These are phyloP conservation scores for Glaucopsyche alexis DNA, from an alignment of 2,888 invertebrate genomes.

Conservation along the genomic window DNA sequence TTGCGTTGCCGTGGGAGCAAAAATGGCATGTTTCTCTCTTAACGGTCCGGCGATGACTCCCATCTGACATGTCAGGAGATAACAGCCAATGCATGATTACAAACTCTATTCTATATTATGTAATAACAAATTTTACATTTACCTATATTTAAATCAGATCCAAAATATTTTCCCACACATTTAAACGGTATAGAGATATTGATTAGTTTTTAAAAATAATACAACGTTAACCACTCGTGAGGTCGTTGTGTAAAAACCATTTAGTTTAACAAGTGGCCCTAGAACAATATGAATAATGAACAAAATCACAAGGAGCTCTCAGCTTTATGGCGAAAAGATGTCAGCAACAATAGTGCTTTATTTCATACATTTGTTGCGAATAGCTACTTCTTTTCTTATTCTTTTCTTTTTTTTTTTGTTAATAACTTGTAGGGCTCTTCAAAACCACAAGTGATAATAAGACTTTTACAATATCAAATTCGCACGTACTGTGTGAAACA, in stretches of 20 bases:
- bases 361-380: conserved; percentile 73
- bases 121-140: no score
- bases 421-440: conserved; percentile 52
- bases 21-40: no score
- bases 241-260: conserved; percentile 53
- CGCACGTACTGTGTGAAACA: conserved; percentile 49
- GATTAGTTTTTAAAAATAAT: conserved; percentile 49
- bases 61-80: no score
- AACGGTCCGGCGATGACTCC: no score
- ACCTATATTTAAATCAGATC: neutral
- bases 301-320: conserved; percentile 58
- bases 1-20: no score
- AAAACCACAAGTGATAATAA: conserved; percentile 46
- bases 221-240: conserved; percentile 53
- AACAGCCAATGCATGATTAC: neutral
- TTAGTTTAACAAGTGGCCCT: conserved; percentile 53
- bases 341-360: conserved; percentile 65
- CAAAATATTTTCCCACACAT: conserved; percentile 38
- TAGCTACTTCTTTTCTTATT: conserved; percentile 62
- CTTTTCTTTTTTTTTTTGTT: conserved; percentile 47
- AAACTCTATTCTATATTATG: no score
- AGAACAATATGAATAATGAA: conserved; percentile 70
- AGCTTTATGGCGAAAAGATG: conserved; percentile 69
- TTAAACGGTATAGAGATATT: conserved; percentile 40
- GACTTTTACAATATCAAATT: conserved; percentile 47